These are phyloP conservation scores for Caenorhabditis tropicalis DNA, from an alignment of 1,140 invertebrate genomes.

Conservation along the genomic window DNA sequence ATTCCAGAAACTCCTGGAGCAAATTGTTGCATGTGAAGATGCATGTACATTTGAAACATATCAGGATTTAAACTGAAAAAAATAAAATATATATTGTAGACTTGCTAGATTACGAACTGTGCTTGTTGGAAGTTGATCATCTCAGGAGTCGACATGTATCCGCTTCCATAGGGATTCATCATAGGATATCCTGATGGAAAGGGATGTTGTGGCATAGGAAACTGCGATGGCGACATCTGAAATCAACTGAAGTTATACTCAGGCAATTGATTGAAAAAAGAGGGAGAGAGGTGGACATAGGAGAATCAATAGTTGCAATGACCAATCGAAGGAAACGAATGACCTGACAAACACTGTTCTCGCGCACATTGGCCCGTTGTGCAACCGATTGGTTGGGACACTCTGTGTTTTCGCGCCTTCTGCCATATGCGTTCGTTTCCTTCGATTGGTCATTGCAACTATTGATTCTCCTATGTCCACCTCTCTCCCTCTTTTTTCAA, in stretches of 20 bases:
- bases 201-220: background rate
- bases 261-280: background rate
- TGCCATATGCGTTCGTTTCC: background rate
- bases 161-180: background rate
- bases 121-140: background rate
- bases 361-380: too few relatives aligned
- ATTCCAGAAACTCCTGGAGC: background rate
- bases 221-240: background rate
- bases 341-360: background rate
- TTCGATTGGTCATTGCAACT: too few relatives aligned
- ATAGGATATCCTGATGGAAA: background rate
- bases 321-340: too few relatives aligned
- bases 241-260: background rate
- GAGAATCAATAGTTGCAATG: background rate
- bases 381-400: too few relatives aligned
- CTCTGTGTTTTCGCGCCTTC: too few relatives aligned
- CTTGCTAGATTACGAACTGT: background rate
- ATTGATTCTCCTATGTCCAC: background rate
- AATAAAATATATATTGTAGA: background rate
- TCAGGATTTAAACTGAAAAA: background rate
- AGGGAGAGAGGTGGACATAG: background rate
- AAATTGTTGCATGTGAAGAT: background rate
- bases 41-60: slow-evolving; percentile 2
- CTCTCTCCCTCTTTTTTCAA: background rate
- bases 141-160: background rate